Evolutionary conservation across 2,797 vertebrate species (phyloP).

Genomic region (Erithacus rubecula): DNA sequence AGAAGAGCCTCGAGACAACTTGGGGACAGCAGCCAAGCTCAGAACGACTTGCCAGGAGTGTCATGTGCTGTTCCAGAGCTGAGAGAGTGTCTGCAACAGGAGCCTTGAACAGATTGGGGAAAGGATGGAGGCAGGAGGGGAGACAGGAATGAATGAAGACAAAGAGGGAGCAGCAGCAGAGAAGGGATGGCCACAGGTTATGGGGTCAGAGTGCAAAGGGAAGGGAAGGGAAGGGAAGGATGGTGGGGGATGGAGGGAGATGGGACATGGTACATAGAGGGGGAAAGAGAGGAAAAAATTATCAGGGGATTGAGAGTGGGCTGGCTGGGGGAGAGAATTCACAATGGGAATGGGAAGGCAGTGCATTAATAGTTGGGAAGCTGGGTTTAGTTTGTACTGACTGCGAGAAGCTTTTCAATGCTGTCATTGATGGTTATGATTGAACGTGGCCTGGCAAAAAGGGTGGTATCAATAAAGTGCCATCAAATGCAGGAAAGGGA

Average conservation of each 20-base stretch:
- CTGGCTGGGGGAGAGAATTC: background rate
- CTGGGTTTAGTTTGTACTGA: background rate
- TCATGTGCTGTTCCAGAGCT: slow-evolving; percentile 52
- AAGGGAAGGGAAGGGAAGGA: background rate
- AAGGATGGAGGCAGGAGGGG: background rate
- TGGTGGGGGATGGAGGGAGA: background rate
- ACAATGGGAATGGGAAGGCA: background rate
- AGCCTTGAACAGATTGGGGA: slow-evolving; percentile 33
- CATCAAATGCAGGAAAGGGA: background rate
- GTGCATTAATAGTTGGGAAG: background rate
- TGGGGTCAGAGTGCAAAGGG: background rate
- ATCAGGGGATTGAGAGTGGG: background rate
- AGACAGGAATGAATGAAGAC: background rate
- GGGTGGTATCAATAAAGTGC: background rate
- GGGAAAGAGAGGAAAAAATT: background rate
- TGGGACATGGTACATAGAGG: rapidly evolving
- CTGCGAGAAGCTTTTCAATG: background rate
- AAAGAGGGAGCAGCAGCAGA: background rate
- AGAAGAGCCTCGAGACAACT: slow-evolving; percentile 58
- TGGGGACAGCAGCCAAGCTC: slow-evolving; percentile 60
- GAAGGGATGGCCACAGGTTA: background rate
- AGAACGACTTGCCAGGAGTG: slow-evolving; percentile 47
- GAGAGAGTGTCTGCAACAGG: slow-evolving; percentile 16
- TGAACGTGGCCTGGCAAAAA: background rate
- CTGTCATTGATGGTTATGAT: background rate